Percentiles rank a stretch among this genome's conserved stretches.
phyloP scores from a whole-genome alignment of 1,140 invertebrate genomes.

The Scylla paramamosain region DNA sequence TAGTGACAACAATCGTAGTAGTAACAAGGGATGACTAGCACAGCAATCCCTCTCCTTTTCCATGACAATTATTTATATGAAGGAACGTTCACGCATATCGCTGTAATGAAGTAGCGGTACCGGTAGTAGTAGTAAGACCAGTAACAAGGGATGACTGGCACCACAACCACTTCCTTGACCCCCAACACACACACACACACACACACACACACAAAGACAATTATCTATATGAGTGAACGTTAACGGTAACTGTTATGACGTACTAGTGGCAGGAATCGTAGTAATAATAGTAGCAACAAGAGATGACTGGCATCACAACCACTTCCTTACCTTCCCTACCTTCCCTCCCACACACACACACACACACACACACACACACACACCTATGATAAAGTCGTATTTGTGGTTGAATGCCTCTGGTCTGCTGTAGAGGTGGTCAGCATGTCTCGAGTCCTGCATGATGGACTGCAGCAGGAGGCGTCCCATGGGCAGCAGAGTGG shows the following conservation, averaged over 20 bases:
- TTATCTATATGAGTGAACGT: too few species aligned
- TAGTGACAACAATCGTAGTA: not conserved
- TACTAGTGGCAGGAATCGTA: too few species aligned
- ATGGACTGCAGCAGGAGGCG: slow-evolving; percentile 47
- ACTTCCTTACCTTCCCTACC: too few species aligned
- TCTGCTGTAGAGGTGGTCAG: slow-evolving; percentile 29
- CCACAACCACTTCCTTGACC: too few species aligned
- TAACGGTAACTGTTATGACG: too few species aligned
- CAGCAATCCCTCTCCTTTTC: too few species aligned
- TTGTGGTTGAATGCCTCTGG: slow-evolving; percentile 59
- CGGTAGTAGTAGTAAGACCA: not conserved
- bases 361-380: not conserved
- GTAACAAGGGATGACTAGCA: not conserved
- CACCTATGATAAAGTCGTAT: slow-evolving; percentile 61
- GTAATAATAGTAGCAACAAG: not conserved
- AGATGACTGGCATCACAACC: not conserved
- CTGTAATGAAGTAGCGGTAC: too few species aligned
- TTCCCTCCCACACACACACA: too few species aligned
- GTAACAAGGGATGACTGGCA: not conserved
- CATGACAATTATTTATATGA: not conserved
- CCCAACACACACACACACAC: too few species aligned
- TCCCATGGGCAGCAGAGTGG: slow-evolving; percentile 35
- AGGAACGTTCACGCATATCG: not conserved
- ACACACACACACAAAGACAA: too few species aligned
- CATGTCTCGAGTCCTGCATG: slow-evolving; percentile 42